phyloP scores from a whole-genome alignment of 2,888 invertebrate species.

The Stenolophus ochropezus region DNA sequence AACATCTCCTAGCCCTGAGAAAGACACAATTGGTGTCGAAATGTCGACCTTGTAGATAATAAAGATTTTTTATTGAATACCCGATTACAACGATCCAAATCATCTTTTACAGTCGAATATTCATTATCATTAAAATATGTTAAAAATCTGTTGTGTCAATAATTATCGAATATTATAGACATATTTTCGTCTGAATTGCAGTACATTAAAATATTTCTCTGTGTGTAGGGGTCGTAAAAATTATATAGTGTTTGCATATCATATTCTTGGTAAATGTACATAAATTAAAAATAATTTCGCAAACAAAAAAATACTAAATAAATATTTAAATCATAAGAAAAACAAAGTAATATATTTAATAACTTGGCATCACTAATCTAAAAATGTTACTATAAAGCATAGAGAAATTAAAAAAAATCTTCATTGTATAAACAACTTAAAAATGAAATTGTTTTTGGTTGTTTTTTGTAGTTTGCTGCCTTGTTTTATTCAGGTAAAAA shows the following conservation, averaged over 20 bases:
- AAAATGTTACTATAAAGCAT: background rate
- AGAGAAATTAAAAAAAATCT: background rate
- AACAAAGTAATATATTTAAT: background rate
- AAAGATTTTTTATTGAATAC: no score
- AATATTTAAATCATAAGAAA: slow-evolving; percentile 2
- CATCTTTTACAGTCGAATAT: no score
- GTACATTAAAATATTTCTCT: no score
- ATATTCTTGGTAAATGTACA: background rate
- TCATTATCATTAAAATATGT: no score
- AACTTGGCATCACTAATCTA: background rate
- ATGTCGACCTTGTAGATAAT: no score
- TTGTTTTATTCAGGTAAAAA: slow-evolving; percentile 13
- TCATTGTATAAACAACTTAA: no score
- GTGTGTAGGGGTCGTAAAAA: background rate
- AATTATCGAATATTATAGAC: no score
- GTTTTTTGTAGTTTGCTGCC: background rate
- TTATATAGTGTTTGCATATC: background rate
- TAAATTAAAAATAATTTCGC: background rate
- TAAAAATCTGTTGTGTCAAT: no score
- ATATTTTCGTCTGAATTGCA: no score
- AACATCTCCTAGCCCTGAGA: no score
- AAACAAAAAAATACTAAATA: background rate
- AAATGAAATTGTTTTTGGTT: slow-evolving; percentile 1
- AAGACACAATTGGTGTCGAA: no score
- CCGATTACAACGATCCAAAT: no score